Evolutionary conservation across 2,888 invertebrate species (phyloP).

Genomic region (Hipparchia semele): DNA sequence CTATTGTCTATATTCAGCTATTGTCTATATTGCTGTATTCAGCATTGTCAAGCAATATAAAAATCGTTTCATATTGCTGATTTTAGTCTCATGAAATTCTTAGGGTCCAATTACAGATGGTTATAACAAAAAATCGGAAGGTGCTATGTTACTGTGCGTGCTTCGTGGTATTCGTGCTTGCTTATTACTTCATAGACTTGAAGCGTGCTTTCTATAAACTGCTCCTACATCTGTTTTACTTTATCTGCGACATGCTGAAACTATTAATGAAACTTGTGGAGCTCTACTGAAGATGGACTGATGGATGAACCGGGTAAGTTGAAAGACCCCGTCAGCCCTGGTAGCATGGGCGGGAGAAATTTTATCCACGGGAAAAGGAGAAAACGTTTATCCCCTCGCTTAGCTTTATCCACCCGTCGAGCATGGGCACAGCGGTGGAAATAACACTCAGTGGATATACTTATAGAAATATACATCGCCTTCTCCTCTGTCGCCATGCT

Average conservation of each 20-base stretch:
- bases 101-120: constrained; percentile 63
- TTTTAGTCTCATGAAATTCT: neutral
- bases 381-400: no score
- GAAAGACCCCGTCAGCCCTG: neutral
- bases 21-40: no score
- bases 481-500: no score
- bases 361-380: no score
- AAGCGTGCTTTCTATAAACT: constrained; percentile 71
- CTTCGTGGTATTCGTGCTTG: constrained; percentile 54
- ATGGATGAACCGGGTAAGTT: constrained; percentile 37
- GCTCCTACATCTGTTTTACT: constrained; percentile 68
- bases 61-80: no score
- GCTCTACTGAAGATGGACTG: constrained; percentile 61
- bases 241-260: constrained; percentile 71
- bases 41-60: no score
- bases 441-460: no score
- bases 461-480: no score
- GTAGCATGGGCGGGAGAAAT: no score
- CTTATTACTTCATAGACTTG: constrained; percentile 65
- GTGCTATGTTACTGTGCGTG: constrained; percentile 59
- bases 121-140: constrained; percentile 65
- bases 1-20: no score
- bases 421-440: no score
- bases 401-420: no score
- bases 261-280: constrained; percentile 74